Percentiles rank a stretch among this genome's conserved stretches.
These are phyloP conservation scores for Allobates femoralis DNA, from an alignment of 2,797 vertebrate genomes.

Conservation along the genomic window DNA sequence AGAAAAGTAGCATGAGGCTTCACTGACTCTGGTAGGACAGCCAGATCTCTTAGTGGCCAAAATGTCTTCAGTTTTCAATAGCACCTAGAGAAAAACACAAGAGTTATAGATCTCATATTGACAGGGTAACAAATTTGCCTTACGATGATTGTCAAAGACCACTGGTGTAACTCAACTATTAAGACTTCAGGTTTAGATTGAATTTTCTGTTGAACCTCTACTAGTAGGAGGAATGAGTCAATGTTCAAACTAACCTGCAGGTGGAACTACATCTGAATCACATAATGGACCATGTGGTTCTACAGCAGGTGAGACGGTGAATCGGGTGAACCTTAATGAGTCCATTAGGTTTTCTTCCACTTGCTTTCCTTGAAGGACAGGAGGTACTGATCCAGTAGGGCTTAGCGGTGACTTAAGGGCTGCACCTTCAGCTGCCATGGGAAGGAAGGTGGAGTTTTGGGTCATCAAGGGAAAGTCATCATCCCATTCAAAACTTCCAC, in stretches of 20 bases:
- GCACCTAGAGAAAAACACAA: constrained; percentile 56
- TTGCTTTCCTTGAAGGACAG: constrained; percentile 69
- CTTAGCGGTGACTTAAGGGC: constrained; percentile 50
- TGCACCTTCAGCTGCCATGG: constrained; percentile 62
- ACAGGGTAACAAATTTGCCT: background rate
- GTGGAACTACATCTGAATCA: constrained; percentile 61
- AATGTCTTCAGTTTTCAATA: constrained; percentile 64
- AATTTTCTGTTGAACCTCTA: background rate
- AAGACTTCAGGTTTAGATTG: background rate
- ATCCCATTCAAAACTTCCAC: constrained; percentile 86
- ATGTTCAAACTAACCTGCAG: constrained; percentile 58
- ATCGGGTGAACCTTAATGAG: constrained; percentile 84
- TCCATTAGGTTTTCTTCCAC: constrained; percentile 72
- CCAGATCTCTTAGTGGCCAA: background rate
- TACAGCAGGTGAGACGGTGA: constrained; percentile 90
- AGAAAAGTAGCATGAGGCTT: constrained; percentile 21
- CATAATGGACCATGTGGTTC: constrained; percentile 76
- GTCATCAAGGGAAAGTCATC: constrained; percentile 79
- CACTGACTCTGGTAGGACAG: background rate
- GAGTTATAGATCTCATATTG: background rate
- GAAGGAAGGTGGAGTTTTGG: constrained; percentile 65
- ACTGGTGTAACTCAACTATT: background rate
- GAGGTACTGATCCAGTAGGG: constrained; percentile 66
- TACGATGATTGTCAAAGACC: background rate
- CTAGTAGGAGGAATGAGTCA: background rate